Base-by-base conservation (phyloP, 2,113 vertebrate genomes). In the Cichladusa arquata region DNA sequence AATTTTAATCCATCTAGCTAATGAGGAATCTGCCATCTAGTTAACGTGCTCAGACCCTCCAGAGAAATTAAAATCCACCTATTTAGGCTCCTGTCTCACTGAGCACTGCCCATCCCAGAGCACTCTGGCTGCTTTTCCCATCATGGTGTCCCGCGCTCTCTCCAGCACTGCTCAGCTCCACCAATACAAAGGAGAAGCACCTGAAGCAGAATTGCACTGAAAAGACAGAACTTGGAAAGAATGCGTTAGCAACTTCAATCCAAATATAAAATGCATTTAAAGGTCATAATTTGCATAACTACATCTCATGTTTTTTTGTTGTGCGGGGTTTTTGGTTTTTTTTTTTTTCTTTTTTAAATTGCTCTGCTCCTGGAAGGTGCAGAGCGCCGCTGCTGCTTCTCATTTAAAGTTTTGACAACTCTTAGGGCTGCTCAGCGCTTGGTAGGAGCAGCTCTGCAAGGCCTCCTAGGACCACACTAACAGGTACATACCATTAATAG, bases 1-100 rank as follows among this genome's bases (percentile, higher is more conserved):
- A 88, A 96, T 93, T 97, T 95, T 95, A 97, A 97, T 96, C 94
- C 93, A 96, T 97, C 96, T 97, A 95, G 66, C 90, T 97, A 96
- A 97, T 96, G 96, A 97, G 90, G 94, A 90, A 97, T 85, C 96
- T 96, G 96, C 92, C 96, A 94, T 62, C 93, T 58, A 90, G 84
- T 88, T 92, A 90, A 94, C 44, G 2, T 40, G 54, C 65, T 95
- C 94, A 95, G 95, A 45, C 72, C 81, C 90, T 92, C 70, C 82
- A 61, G 58, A 93, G 86, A 97, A 96, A 97, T 97, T 96, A 95
- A 96, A 96, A 97, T 95, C 92, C 84, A 91, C 95, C 90, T 77
- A n/a, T 93, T 91, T 5, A 87, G 86, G 81, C 61, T 88, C 74
- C 81, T 67, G 2, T 19, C 66, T 93, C 56, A 54, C 51, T 5